Conservation (phyloP, 2,888 invertebrate species). For the Lycia hirtaria region DNA sequence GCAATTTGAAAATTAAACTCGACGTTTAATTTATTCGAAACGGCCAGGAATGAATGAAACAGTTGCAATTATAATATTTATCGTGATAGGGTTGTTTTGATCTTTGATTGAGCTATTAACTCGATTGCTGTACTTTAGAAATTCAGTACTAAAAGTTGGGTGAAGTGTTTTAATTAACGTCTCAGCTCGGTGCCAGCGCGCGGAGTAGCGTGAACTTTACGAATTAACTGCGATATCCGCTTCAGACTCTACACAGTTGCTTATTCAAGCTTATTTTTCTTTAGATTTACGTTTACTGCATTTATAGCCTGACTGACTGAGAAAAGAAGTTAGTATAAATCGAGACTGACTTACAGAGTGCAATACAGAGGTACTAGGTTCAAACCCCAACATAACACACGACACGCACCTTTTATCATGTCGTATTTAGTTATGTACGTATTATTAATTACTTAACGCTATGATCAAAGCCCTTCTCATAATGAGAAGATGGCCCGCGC, state of each 20-base stretch:
- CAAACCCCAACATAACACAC: too few species aligned
- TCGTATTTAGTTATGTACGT: too few species aligned
- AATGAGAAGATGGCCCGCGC: too few species aligned
- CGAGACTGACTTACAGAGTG: too few species aligned
- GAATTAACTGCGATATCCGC: slow-evolving; percentile 81
- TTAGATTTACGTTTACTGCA: slow-evolving; percentile 46
- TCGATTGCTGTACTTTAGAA: slow-evolving; percentile 81
- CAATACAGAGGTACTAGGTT: too few species aligned
- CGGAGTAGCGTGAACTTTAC: slow-evolving; percentile 78
- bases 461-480: too few species aligned
- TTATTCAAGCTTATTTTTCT: slow-evolving; percentile 56
- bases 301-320: too few species aligned
- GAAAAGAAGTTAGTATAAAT: too few species aligned
- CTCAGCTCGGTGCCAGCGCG: slow-evolving; percentile 74
- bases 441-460: too few species aligned
- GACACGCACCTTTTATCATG: too few species aligned
- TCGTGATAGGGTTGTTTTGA: slow-evolving; percentile 77
- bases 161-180: slow-evolving; percentile 84
- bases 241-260: slow-evolving; percentile 62
- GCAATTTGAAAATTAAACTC: slow-evolving; percentile 11
- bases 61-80: slow-evolving; percentile 67
- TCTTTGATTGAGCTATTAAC: slow-evolving; percentile 81
- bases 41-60: slow-evolving; percentile 56
- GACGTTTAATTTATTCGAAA: slow-evolving; percentile 43
- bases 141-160: slow-evolving; percentile 81